Conservation (phyloP, 2,797 vertebrate species). For the Gorsachius magnificus region DNA sequence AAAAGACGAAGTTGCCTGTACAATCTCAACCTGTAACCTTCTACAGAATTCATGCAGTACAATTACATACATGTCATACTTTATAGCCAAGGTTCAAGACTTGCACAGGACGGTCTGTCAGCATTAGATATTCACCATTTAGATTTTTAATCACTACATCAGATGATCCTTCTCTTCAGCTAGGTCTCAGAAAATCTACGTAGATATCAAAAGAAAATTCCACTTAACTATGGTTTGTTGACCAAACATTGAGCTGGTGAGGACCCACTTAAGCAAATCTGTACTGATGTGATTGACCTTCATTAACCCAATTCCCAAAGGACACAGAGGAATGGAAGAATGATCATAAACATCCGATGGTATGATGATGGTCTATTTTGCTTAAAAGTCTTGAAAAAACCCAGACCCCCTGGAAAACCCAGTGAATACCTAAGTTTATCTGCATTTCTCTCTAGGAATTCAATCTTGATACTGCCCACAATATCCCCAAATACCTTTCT, state of each 20-base stretch:
- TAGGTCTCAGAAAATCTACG: neutral
- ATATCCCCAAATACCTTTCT: conserved; percentile 85
- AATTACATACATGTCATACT: neutral
- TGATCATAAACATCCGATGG: rapidly evolving
- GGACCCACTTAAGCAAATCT: neutral
- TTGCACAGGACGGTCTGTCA: neutral
- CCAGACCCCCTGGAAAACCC: neutral
- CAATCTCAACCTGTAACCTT: neutral
- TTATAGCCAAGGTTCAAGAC: neutral
- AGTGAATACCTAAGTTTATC: neutral
- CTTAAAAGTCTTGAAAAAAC: neutral
- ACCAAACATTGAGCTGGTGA: neutral
- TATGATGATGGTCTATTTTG: neutral
- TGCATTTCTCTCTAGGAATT: neutral
- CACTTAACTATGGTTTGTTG: neutral
- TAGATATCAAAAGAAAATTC: neutral
- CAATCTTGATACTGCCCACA: neutral
- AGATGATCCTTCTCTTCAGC: neutral
- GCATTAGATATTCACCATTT: neutral
- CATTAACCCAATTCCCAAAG: neutral
- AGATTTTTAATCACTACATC: neutral
- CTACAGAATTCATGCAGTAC: neutral
- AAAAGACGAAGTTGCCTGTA: neutral
- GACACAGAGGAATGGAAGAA: neutral
- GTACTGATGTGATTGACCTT: neutral